These are phyloP conservation scores for Naso thynnoides DNA, from an alignment of 2,797 vertebrate genomes.

Conservation along the genomic window DNA sequence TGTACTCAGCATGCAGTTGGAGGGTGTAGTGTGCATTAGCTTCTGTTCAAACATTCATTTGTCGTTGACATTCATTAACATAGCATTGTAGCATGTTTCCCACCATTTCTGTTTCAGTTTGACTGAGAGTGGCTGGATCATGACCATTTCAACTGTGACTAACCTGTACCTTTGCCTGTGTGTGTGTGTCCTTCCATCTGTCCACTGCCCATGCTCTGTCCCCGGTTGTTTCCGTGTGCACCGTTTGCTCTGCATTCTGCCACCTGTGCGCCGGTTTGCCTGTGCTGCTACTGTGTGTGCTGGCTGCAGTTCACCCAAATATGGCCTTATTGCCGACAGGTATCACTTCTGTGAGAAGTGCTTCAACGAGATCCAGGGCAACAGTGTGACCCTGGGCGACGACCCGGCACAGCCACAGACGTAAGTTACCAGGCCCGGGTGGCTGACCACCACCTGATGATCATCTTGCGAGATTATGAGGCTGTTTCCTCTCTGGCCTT, in stretches of 20 bases:
- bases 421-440: slow-evolving; percentile 86
- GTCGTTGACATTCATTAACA: slow-evolving; percentile 30
- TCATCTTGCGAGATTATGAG: slow-evolving; percentile 22
- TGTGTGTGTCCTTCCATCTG: slow-evolving; percentile 55
- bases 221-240: slow-evolving; percentile 61
- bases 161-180: slow-evolving; percentile 70
- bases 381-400: slow-evolving; percentile 98
- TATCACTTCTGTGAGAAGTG: slow-evolving; percentile 99
- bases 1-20: slow-evolving; percentile 40
- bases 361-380: slow-evolving; percentile 99
- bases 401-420: slow-evolving; percentile 98
- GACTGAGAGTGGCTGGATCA: slow-evolving; percentile 56
- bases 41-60: slow-evolving; percentile 3
- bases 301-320: slow-evolving; percentile 79
- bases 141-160: slow-evolving; percentile 68
- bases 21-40: slow-evolving; percentile 1
- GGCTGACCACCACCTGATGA: slow-evolving; percentile 15
- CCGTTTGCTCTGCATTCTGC: slow-evolving; percentile 68
- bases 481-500: slow-evolving; percentile 20
- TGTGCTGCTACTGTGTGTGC: slow-evolving; percentile 79
- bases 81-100: slow-evolving; percentile 38
- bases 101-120: slow-evolving; percentile 49
- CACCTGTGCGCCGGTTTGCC: slow-evolving; percentile 71
- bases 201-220: slow-evolving; percentile 54
- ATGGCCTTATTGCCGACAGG: slow-evolving; percentile 89